Evolutionary conservation across 1,140 invertebrate genomes (phyloP).

Genomic region (Leptoteleia sp.): DNA sequence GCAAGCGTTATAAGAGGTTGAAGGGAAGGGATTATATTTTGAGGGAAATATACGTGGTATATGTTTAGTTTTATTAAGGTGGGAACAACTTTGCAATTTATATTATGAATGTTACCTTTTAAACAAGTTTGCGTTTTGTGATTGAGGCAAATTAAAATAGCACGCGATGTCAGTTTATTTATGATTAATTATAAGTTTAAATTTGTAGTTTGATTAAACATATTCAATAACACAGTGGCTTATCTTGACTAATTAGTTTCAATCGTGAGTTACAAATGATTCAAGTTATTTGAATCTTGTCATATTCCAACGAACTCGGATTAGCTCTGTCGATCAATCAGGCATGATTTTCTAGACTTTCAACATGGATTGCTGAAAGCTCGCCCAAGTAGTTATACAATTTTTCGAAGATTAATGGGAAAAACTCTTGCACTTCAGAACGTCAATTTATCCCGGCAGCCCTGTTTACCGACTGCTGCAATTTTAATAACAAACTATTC

Average conservation of each 20-base stretch:
- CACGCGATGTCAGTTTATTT: no score
- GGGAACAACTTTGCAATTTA: no score
- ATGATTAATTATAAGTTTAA: no score
- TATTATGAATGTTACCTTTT: no score
- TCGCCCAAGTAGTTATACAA: constrained; percentile 10
- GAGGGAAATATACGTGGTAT: no score
- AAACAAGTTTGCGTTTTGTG: no score
- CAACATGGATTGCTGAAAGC: neutral
- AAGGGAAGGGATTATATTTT: no score
- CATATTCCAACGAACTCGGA: constrained; percentile 4
- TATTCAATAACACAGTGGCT: no score
- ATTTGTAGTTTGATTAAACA: no score
- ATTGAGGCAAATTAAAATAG: no score
- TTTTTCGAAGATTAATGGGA: constrained; percentile 2
- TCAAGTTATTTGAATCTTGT: constrained; percentile 10
- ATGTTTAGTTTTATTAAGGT: no score
- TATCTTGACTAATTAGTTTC: constrained; percentile 4
- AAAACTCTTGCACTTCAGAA: neutral
- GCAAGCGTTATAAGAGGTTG: no score
- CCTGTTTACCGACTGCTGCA: neutral
- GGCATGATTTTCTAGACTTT: constrained; percentile 1
- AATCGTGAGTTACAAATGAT: constrained; percentile 1
- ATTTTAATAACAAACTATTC: constrained; percentile 1
- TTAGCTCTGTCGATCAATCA: constrained; percentile 18
- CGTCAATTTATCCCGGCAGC: neutral